Evolutionary conservation across 2,797 vertebrate genomes (phyloP).

Genomic region (Chloroceryle inda): DNA sequence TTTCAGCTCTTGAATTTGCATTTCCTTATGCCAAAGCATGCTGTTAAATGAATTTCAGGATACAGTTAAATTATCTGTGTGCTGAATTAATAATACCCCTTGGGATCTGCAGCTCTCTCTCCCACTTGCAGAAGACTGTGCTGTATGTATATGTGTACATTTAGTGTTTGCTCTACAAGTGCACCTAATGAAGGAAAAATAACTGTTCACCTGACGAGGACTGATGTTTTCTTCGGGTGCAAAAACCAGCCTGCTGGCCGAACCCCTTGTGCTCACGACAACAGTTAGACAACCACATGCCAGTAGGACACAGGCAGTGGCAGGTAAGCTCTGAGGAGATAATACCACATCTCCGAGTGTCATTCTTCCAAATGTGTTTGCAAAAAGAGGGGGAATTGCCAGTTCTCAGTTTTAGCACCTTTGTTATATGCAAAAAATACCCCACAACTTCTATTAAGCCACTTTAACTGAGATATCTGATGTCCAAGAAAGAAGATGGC

Average conservation of each 20-base stretch:
- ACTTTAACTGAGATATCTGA: background rate
- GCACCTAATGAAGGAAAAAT: constrained; percentile 1
- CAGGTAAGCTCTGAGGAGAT: background rate
- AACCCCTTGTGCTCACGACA: background rate
- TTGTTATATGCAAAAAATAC: background rate
- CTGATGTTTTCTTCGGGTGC: background rate
- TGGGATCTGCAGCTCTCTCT: background rate
- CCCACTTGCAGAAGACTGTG: background rate
- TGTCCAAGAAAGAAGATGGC: background rate
- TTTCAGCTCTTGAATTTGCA: background rate
- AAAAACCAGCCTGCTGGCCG: background rate
- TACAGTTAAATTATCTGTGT: background rate
- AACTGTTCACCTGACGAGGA: background rate
- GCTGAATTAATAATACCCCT: background rate
- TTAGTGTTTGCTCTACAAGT: constrained; percentile 4
- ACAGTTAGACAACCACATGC: background rate
- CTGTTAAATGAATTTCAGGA: background rate
- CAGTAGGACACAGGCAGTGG: background rate
- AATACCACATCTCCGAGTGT: background rate
- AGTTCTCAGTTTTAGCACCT: background rate
- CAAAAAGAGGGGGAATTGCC: background rate
- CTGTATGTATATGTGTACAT: background rate
- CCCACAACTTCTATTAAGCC: background rate
- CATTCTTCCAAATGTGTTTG: background rate
- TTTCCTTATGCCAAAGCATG: background rate